phyloP scores from a whole-genome alignment of 2,113 vertebrate genomes.

The Nipponia nippon region DNA sequence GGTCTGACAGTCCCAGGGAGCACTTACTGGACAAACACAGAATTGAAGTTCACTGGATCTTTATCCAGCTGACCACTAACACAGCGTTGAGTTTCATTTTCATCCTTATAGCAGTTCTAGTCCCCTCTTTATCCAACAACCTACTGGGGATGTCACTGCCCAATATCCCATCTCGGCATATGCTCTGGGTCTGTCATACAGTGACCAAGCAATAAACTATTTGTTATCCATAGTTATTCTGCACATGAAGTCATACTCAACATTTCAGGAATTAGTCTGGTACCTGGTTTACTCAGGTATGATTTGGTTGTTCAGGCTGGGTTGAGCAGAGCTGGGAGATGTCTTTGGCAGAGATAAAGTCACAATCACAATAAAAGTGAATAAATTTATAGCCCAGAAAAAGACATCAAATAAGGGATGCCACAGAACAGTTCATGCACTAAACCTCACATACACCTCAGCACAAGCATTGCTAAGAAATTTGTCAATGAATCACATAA shows the following conservation, averaged over 20 bases:
- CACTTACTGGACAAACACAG: neutral
- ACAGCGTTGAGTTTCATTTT: neutral
- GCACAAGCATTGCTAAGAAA: neutral
- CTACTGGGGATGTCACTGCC: neutral
- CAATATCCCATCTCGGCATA: neutral
- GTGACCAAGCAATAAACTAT: neutral
- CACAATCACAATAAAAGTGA: neutral
- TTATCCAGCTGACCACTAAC: neutral
- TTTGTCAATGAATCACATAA: neutral
- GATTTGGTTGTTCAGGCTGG: neutral
- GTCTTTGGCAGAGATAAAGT: neutral
- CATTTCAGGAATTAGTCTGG: neutral
- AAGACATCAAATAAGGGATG: neutral
- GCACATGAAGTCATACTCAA: neutral
- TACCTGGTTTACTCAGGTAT: neutral
- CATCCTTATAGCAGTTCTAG: neutral
- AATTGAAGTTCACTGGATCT: neutral
- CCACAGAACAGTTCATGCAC: neutral
- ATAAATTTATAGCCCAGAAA: neutral
- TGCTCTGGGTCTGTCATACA: neutral
- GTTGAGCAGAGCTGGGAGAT: neutral
- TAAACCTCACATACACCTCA: neutral
- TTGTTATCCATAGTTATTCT: neutral
- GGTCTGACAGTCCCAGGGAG: neutral
- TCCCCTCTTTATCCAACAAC: neutral